A percentile compares a stretch with the other conserved stretches of the same genome.
Conservation (phyloP, 2,113 vertebrate genomes). For the Pseudopodoces humilis region DNA sequence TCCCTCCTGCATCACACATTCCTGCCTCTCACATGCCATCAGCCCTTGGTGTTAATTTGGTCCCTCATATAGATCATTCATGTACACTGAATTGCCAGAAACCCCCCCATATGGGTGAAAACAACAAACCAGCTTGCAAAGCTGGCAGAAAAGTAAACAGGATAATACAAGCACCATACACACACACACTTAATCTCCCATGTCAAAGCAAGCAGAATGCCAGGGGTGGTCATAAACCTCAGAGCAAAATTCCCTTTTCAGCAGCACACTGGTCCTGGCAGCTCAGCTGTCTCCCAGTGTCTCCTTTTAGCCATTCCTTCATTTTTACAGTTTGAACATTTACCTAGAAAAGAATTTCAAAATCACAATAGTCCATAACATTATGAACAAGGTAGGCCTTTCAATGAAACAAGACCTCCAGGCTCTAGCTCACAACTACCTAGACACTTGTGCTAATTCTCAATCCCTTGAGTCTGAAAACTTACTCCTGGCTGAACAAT, state of each 20-base stretch:
- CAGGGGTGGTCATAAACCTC: background rate
- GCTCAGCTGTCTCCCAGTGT: background rate
- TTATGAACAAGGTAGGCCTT: background rate
- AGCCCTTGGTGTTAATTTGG: background rate
- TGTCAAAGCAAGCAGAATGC: background rate
- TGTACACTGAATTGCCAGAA: background rate
- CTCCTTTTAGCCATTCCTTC: background rate
- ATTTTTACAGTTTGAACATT: background rate
- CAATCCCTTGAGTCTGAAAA: background rate
- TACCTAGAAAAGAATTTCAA: background rate
- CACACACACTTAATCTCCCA: background rate
- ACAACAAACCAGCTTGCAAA: background rate
- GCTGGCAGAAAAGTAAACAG: background rate
- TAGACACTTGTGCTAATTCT: background rate
- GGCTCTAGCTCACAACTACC: background rate
- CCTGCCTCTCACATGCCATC: background rate
- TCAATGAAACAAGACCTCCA: background rate
- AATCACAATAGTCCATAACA: background rate
- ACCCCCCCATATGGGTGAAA: background rate
- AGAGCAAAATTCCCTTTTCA: background rate
- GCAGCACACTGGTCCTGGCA: background rate
- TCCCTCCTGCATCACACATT: background rate
- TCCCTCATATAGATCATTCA: background rate
- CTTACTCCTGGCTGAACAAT: background rate
- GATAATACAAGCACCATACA: accelerated